These are phyloP conservation scores for Microchrysa polita DNA, from an alignment of 2,888 invertebrate genomes.

Conservation along the genomic window DNA sequence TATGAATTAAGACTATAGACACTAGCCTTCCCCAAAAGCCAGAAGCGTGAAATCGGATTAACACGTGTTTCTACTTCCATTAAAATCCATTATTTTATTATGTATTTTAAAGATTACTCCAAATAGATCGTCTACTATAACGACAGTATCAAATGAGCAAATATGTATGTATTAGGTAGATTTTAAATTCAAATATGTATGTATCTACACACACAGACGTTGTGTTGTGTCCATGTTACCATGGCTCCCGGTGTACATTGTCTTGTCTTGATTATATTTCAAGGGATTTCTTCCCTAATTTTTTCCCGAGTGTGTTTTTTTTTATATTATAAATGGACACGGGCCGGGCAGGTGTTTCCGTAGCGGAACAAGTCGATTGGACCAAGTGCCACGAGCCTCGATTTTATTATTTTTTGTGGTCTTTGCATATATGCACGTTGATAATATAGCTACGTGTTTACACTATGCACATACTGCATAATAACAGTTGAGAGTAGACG, in stretches of 20 bases:
- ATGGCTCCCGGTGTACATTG: slow-evolving; percentile 38
- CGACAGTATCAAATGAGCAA: too few relatives aligned
- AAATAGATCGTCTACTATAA: too few relatives aligned
- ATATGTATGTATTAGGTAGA: too few relatives aligned
- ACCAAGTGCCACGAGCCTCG: slow-evolving; percentile 50
- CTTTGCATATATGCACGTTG: slow-evolving; percentile 4
- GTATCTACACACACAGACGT: too few relatives aligned
- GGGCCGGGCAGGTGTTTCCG: slow-evolving; percentile 49
- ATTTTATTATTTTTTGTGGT: slow-evolving; percentile 45
- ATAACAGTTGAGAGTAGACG: slow-evolving; percentile 31
- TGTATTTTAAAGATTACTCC: too few relatives aligned
- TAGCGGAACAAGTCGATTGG: slow-evolving; percentile 49
- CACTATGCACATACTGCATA: slow-evolving; percentile 12
- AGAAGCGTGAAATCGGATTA: too few relatives aligned
- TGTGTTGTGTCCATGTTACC: slow-evolving; percentile 33
- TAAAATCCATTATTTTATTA: too few relatives aligned
- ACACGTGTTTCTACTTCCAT: too few relatives aligned
- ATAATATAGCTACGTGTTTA: slow-evolving; percentile 13
- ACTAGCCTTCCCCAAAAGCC: too few relatives aligned
- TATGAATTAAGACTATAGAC: too few relatives aligned
- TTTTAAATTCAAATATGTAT: too few relatives aligned
- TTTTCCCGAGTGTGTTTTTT: too few relatives aligned
- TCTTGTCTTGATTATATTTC: slow-evolving; percentile 25
- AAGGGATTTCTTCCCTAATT: slow-evolving; percentile 28
- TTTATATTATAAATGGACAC: slow-evolving; percentile 38